Base-by-base conservation (phyloP, 37 sponge, comb jelly and placozoan species). In the Ianthella basta region DNA sequence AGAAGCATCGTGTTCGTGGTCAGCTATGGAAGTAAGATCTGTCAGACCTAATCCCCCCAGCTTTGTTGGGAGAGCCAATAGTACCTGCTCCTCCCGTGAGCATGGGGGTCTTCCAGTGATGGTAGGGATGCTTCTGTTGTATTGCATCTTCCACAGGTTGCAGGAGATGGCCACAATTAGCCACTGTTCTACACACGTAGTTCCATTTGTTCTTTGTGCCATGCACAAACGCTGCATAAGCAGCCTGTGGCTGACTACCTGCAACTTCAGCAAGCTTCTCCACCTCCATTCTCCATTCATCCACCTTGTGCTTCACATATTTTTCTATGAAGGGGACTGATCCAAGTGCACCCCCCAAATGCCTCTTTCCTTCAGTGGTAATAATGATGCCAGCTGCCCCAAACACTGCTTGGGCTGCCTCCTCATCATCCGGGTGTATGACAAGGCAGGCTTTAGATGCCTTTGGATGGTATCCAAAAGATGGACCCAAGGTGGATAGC, bases 151-250 rank as follows among this genome's bases (percentile, higher is more conserved):
- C 66, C 23, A 64, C 27, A 10, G 66, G 66, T 64, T 64, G 66
- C 23, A 64, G n/a, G 8, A 64, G 27, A 10, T 15, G 66, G 27
- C 66, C 66, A 64, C 66, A 20, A 10, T 64, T 10, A 8, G 75
- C 38, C 6, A 73, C 44, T 40, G 44, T 40, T 33, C 75, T 15
- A 18, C 39, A 35, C 34, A 73, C 38, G 34, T 33, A 73, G 38
- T 32, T 73, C 75, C 75, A 73, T 73, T 39, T 73, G 44, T 39
- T 33, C 20, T 15, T 73, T 40, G 44, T 39, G 37, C 59, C 80
- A 80, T 55, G 56, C 6, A 35, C 32, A 55, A 80, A 80, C 8
- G 80, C 80, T 10, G 80, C 59, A 53, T 80, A 80, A n/a, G 80
- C 80, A 8, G 29, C 80, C 41, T 80, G 59, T 6, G 80, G 80